Percentiles rank a stretch among this genome's conserved stretches.
Conservation (phyloP, 92 coral and sea anemone species). For the Zoanthus sociatus region DNA sequence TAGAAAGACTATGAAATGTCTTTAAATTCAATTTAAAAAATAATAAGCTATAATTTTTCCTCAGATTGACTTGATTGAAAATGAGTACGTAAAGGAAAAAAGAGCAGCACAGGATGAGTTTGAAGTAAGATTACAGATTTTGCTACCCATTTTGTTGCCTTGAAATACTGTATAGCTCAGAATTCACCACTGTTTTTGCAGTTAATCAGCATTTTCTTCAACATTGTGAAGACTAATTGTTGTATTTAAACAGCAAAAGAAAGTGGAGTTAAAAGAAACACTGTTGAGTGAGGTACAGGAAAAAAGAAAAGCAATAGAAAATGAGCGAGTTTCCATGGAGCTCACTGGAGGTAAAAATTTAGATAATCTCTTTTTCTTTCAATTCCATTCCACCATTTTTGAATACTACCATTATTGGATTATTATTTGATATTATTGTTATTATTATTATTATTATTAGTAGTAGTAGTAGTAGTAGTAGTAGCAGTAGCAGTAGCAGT, state of each 20-base stretch:
- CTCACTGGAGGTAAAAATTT: conserved; percentile 87
- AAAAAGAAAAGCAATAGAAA: conserved; percentile 89
- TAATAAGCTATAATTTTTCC: background rate
- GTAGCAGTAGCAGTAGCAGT: no score
- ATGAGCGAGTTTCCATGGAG: conserved; percentile 94
- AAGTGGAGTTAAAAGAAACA: conserved; percentile 94
- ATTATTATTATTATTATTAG: no score
- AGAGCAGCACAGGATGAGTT: conserved; percentile 90
- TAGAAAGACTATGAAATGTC: no score
- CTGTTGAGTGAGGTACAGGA: conserved; percentile 87
- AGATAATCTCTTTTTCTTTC: no score
- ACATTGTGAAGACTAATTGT: background rate
- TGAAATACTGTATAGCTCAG: background rate
- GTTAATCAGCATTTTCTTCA: no score
- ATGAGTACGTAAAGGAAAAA: conserved; percentile 90
- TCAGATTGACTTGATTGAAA: conserved; percentile 90
- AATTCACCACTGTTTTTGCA: no score
- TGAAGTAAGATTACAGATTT: conserved; percentile 60
- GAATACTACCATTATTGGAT: no score
- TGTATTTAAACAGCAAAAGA: conserved; percentile 74
- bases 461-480: no score
- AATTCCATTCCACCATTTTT: no score
- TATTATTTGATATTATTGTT: no score
- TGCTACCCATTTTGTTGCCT: background rate
- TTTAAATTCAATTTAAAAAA: no score